Evolutionary conservation across 2,888 invertebrate species (phyloP).

Genomic region (Leptinotarsa rubiginosa): DNA sequence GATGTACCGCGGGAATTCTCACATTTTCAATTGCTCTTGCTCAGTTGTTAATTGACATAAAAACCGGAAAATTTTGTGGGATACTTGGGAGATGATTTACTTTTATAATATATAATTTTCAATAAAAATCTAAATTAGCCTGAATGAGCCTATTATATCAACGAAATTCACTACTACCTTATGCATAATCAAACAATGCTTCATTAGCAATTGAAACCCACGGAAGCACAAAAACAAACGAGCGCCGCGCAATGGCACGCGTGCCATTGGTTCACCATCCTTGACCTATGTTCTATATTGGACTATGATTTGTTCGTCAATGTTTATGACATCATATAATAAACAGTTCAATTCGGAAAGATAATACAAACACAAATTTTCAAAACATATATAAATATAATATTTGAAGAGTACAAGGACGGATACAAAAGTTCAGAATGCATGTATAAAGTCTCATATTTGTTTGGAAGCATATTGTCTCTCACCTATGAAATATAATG

Average conservation of each 20-base stretch:
- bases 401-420: constrained; percentile 38
- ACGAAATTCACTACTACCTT: constrained; percentile 23
- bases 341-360: background rate
- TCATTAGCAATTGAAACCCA: background rate
- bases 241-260: background rate
- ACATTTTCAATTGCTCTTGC: too few species aligned
- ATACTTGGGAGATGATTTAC: too few species aligned
- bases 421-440: constrained; percentile 37
- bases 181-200: constrained; percentile 42
- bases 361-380: constrained; percentile 20
- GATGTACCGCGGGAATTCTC: too few species aligned
- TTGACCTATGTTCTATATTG: too few species aligned
- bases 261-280: too few species aligned
- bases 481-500: constrained; percentile 13
- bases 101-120: too few species aligned
- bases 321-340: too few species aligned
- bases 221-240: background rate
- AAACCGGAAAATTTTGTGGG: too few species aligned
- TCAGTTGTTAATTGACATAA: too few species aligned
- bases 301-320: too few species aligned
- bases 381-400: constrained; percentile 43
- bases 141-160: too few species aligned
- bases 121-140: too few species aligned
- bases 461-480: constrained; percentile 18
- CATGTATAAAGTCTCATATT: constrained; percentile 27